phyloP scores from a whole-genome alignment of 1,140 invertebrate genomes.

The Apis dorsata region DNA sequence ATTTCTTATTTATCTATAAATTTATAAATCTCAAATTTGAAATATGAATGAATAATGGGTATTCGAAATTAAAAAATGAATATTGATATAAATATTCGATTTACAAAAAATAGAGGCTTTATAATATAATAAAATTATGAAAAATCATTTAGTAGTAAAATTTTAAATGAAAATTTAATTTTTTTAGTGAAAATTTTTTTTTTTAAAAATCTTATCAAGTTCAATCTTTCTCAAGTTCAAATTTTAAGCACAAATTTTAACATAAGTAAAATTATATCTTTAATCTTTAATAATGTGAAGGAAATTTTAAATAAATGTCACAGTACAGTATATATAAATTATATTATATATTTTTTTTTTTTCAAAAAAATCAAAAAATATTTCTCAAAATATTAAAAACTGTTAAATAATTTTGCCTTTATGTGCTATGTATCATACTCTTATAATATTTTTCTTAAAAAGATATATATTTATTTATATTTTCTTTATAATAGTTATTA shows the following conservation, averaged over 20 bases:
- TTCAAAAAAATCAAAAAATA: no score
- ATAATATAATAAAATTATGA: conserved; percentile 14
- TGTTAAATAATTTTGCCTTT: no score
- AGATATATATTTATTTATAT: no score
- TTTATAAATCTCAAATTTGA: conserved; percentile 42
- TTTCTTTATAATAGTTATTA: no score
- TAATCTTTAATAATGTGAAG: not conserved
- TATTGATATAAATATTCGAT: conserved; percentile 22
- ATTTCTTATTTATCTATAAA: not conserved
- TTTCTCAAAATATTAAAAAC: no score
- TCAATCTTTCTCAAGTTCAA: no score
- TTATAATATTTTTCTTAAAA: not conserved
- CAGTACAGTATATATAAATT: not conserved
- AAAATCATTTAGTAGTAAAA: not conserved
- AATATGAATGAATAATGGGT: conserved; percentile 8
- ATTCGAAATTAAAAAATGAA: conserved; percentile 43
- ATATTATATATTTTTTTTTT: no score
- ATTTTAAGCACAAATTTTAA: not conserved
- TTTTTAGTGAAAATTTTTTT: not conserved
- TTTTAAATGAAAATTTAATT: not conserved
- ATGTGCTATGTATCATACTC: not conserved
- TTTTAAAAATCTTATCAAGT: not conserved
- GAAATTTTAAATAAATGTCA: not conserved
- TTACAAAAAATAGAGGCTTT: conserved; percentile 35
- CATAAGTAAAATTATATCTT: not conserved